Evolutionary conservation across 2,113 vertebrate genomes (phyloP).

Genomic region (Halichoerus grypus): DNA sequence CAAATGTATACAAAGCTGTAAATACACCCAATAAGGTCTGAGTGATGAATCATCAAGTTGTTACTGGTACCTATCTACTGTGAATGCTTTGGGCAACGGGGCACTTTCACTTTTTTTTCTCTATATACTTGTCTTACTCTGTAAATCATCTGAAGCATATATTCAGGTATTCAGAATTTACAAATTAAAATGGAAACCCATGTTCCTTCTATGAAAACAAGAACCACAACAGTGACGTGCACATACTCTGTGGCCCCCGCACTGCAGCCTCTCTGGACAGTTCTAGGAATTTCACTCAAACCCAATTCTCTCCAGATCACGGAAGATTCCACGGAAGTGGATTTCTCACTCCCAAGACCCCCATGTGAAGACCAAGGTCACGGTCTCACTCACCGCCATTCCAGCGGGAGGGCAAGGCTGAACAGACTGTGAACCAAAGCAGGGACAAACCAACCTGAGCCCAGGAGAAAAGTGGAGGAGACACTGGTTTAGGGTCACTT

Average conservation of each 20-base stretch:
- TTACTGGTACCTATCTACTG: not conserved
- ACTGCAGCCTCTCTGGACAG: not conserved
- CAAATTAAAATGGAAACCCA: not conserved
- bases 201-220: not conserved
- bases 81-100: not conserved
- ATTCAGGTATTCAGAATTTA: not conserved
- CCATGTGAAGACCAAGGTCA: not conserved
- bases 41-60: not conserved
- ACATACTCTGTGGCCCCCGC: too few relatives aligned
- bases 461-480: not conserved
- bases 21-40: not conserved
- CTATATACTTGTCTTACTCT: not conserved
- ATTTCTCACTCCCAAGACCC: not conserved
- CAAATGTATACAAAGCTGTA: not conserved
- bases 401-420: accelerated
- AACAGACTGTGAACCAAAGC: not conserved
- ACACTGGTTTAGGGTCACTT: not conserved
- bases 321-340: not conserved
- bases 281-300: not conserved
- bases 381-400: not conserved
- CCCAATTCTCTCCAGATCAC: not conserved
- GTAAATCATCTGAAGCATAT: not conserved
- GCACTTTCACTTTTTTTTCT: not conserved
- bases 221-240: not conserved
- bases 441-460: not conserved